Conservation (phyloP, 1,140 invertebrate species). For the Scaptomyza hsui region DNA sequence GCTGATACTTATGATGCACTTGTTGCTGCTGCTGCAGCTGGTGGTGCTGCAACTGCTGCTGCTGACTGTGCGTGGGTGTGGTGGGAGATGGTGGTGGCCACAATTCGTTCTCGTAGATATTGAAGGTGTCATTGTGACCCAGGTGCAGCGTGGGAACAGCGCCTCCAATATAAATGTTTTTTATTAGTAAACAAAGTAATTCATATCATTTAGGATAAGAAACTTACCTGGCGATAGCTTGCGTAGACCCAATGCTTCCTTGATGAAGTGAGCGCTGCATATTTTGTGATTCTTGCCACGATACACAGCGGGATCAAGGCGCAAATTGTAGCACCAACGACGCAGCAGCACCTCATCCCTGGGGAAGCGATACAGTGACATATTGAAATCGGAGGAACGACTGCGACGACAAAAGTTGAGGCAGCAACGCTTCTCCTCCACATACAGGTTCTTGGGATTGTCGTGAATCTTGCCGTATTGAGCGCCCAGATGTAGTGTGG, state of each 20-base stretch:
- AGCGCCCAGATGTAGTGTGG: slow-evolving; percentile 72
- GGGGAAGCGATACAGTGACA: slow-evolving; percentile 78
- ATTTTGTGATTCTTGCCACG: slow-evolving; percentile 82
- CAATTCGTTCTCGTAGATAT: slow-evolving; percentile 79
- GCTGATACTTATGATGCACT: slow-evolving; percentile 61
- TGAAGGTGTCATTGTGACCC: slow-evolving; percentile 78
- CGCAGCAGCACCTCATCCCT: slow-evolving; percentile 69
- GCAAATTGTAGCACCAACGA: slow-evolving; percentile 80
- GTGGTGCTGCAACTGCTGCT: slow-evolving; percentile 33
- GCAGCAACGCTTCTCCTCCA: slow-evolving; percentile 79
- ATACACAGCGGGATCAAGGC: slow-evolving; percentile 74
- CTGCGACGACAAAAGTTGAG: slow-evolving; percentile 74
- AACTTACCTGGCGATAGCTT: slow-evolving; percentile 71
- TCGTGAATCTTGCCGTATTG: slow-evolving; percentile 79
- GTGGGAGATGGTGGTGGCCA: slow-evolving; percentile 67
- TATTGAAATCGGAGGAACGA: slow-evolving; percentile 77
- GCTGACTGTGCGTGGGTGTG: slow-evolving; percentile 22
- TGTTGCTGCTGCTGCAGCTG: slow-evolving; percentile 43
- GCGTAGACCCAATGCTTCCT: slow-evolving; percentile 71
- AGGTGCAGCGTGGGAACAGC: slow-evolving; percentile 77
- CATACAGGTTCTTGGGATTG: slow-evolving; percentile 74
- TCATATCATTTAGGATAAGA: background rate
- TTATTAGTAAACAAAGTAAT: background rate
- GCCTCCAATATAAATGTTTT: slow-evolving; percentile 30
- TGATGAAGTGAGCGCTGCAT: slow-evolving; percentile 79